Base-by-base conservation (phyloP, 1,140 invertebrate species). In the Sesamia nonagrioides region DNA sequence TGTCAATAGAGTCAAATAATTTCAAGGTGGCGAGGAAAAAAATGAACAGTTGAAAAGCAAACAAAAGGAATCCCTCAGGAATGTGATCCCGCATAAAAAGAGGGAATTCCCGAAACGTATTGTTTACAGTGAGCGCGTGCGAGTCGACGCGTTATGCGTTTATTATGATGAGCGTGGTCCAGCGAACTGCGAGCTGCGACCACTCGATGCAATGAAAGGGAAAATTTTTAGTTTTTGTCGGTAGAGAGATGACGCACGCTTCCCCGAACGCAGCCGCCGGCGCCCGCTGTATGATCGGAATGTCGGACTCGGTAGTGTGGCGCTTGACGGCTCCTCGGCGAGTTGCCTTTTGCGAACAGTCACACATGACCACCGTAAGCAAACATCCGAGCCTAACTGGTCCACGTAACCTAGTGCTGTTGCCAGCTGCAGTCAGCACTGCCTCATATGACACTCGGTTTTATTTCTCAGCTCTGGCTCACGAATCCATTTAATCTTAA, bases 61-160 rank as follows among this genome's bases (percentile, higher is more conserved):
- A 94, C 91, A 94, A 93, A 93, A 93, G 93, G 93, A 90, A 94
- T 94, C 90, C 93, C 93, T 91, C 78, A 93, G 90, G 92, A 94
- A 94, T 94, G 92, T 85, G 88, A 86, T 88, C 84, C 84, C 84
- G 89, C 86, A 89, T 89, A 93, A 93, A 94, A 94, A 94, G 86
- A 89, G 92, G 93, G 93, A 91, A 92, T 88, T 94, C 92, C 93
- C 93, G 87, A 94, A 93, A 93, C 84, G 87, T 85, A 91, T 93
- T 94, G 92, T 94, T 94, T 94, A 94, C 93, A 88, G 79, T 74
- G 84, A 86, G 81, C 84, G 83, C 87, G 89, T 89, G 87, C 88
- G 88, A 84, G 87, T 84, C 85, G 84, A 83, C 82, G 86, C 82
- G 87, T 84, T 90, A 88, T 91, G 88, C 86, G 89, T 87, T 91